phyloP scores from a whole-genome alignment of 2,888 invertebrate genomes.

The Steinernema carpocapsae region DNA sequence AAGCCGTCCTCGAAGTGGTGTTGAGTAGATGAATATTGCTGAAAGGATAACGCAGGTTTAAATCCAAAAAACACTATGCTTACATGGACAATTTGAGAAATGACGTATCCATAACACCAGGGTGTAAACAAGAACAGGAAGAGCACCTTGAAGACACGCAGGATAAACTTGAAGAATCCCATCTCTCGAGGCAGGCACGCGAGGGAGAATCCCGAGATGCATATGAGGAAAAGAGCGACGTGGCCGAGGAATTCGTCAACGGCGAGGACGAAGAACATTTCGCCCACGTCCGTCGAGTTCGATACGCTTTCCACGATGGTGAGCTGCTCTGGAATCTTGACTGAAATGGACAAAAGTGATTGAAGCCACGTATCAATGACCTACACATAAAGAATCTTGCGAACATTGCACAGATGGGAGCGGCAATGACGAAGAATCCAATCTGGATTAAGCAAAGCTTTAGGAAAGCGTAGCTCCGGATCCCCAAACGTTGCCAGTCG shows the following conservation, averaged over 20 bases:
- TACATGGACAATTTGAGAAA: too few species aligned
- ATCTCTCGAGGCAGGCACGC: neutral
- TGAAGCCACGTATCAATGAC: neutral
- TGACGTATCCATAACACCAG: neutral
- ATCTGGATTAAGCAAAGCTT: neutral
- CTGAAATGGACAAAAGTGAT: neutral
- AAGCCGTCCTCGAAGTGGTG: neutral
- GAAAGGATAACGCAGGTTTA: too few species aligned
- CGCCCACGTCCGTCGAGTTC: neutral
- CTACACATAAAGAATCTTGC: neutral
- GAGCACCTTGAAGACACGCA: neutral
- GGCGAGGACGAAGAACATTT: neutral
- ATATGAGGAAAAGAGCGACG: neutral
- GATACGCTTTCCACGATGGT: neutral
- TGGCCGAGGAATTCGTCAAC: conserved; percentile 2
- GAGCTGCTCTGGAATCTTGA: neutral
- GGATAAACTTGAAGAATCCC: neutral
- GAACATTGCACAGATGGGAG: neutral
- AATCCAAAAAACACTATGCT: too few species aligned
- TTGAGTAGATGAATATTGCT: neutral
- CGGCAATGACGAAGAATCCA: neutral
- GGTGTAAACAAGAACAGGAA: neutral
- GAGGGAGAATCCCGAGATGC: neutral
- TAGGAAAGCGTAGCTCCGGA: neutral
- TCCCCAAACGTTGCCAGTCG: neutral